Percentiles rank a stretch among this genome's conserved stretches.
Evolutionary conservation across 2,797 vertebrate genomes (phyloP).

Genomic region (Neoniphon sammara): DNA sequence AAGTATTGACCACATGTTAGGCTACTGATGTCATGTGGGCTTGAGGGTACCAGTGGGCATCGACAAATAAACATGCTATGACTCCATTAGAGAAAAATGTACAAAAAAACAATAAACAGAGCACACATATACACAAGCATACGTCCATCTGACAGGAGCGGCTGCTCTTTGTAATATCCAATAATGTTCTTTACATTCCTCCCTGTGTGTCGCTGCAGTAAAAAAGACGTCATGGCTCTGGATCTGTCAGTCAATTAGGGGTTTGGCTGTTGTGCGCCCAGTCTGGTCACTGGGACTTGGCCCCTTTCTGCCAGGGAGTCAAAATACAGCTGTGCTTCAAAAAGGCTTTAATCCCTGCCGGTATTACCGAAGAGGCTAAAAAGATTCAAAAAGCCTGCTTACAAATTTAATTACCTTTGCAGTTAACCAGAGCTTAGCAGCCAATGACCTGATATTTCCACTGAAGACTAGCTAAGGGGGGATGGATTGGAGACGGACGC

Average conservation of each 20-base stretch:
- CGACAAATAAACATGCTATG: slow-evolving; percentile 44
- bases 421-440: slow-evolving; percentile 85
- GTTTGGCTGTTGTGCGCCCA: slow-evolving; percentile 57
- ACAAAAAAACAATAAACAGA: slow-evolving; percentile 6
- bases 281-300: slow-evolving; percentile 67
- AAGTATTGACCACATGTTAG: slow-evolving; percentile 50
- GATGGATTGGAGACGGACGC: slow-evolving; percentile 68
- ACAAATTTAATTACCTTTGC: slow-evolving; percentile 86
- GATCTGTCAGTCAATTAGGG: slow-evolving; percentile 57
- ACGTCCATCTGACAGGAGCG: neutral
- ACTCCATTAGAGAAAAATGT: slow-evolving; percentile 1
- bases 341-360: slow-evolving; percentile 76
- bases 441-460: slow-evolving; percentile 85
- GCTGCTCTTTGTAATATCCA: slow-evolving; percentile 11
- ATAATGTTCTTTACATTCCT: slow-evolving; percentile 11
- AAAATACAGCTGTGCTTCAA: slow-evolving; percentile 76
- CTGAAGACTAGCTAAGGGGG: slow-evolving; percentile 75
- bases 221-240: slow-evolving; percentile 43
- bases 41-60: slow-evolving; percentile 15
- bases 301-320: slow-evolving; percentile 65
- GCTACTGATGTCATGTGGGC: slow-evolving; percentile 36
- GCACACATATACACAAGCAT: neutral
- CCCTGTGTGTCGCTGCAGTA: slow-evolving; percentile 17
- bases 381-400: slow-evolving; percentile 85
- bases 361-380: slow-evolving; percentile 81